Conservation (phyloP, 2,888 invertebrate genomes). For the Aporophyla nigra region DNA sequence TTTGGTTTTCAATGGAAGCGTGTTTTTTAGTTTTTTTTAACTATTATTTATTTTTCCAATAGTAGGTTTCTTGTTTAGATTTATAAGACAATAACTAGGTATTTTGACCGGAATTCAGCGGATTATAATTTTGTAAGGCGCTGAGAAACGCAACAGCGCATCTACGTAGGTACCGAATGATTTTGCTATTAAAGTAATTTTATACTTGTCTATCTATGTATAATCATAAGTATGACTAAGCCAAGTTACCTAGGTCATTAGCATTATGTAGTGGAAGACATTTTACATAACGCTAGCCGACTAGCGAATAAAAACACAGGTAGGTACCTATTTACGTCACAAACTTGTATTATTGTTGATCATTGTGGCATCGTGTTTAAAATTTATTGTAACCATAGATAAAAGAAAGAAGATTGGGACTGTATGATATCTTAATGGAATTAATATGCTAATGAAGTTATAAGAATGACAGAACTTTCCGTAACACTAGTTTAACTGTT, state of each 20-base stretch:
- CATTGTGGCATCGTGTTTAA: background rate
- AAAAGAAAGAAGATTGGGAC: background rate
- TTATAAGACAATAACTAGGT: background rate
- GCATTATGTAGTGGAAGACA: background rate
- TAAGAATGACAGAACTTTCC: background rate
- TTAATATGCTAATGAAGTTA: background rate
- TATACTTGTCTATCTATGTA: background rate
- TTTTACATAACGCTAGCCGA: background rate
- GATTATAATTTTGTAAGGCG: background rate
- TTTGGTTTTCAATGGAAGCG: no score
- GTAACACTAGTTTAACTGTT: background rate
- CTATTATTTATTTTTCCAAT: background rate
- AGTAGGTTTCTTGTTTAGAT: background rate
- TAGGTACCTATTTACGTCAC: background rate
- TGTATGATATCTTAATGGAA: background rate
- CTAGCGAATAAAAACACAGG: constrained; percentile 3
- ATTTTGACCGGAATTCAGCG: background rate
- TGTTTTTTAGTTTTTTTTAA: no score
- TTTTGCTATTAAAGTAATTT: background rate
- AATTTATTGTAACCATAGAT: background rate
- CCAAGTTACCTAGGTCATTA: background rate
- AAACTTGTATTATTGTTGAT: constrained; percentile 12
- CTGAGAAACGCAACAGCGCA: background rate
- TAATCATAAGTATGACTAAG: constrained; percentile 18
- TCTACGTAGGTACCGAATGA: background rate